Conservation (phyloP, 2,797 vertebrate genomes). For the Botia kubotai region DNA sequence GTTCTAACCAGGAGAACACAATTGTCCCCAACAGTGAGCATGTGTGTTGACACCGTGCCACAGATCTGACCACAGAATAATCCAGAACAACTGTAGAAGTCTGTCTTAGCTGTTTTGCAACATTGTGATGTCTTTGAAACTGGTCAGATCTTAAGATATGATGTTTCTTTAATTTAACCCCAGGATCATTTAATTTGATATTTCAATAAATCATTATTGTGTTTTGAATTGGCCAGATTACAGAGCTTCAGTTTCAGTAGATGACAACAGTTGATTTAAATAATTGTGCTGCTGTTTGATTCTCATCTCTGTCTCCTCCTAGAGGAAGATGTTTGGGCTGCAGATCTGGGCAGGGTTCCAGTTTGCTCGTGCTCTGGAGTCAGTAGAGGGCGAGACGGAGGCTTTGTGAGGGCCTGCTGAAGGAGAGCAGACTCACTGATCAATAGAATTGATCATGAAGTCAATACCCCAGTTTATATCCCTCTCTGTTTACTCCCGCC, state of each 20-base stretch:
- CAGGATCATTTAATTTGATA: neutral
- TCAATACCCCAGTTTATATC: conserved; percentile 78
- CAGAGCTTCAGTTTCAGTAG: neutral
- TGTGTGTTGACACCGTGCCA: too few relatives aligned
- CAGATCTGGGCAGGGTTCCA: conserved; percentile 60
- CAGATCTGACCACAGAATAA: too few relatives aligned
- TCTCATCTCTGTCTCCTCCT: conserved; percentile 77
- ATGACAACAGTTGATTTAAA: neutral
- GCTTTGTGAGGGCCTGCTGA: conserved; percentile 67
- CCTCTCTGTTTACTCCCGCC: conserved; percentile 78
- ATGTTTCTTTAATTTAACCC: neutral
- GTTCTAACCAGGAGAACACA: too few relatives aligned
- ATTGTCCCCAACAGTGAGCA: too few relatives aligned
- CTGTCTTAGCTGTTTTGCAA: neutral
- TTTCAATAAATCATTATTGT: neutral
- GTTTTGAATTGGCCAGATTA: neutral
- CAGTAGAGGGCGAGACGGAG: conserved; percentile 50
- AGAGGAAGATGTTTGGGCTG: conserved; percentile 69
- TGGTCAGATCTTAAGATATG: neutral
- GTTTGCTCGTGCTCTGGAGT: conserved; percentile 38
- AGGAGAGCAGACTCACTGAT: conserved; percentile 73
- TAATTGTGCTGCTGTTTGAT: neutral
- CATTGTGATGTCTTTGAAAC: too few relatives aligned
- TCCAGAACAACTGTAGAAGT: neutral
- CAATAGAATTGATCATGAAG: conserved; percentile 80